Evolutionary conservation across 2,113 vertebrate genomes (phyloP), one percentile per base, ranked within the genome.

Genomic region (Pica pica): DNA sequence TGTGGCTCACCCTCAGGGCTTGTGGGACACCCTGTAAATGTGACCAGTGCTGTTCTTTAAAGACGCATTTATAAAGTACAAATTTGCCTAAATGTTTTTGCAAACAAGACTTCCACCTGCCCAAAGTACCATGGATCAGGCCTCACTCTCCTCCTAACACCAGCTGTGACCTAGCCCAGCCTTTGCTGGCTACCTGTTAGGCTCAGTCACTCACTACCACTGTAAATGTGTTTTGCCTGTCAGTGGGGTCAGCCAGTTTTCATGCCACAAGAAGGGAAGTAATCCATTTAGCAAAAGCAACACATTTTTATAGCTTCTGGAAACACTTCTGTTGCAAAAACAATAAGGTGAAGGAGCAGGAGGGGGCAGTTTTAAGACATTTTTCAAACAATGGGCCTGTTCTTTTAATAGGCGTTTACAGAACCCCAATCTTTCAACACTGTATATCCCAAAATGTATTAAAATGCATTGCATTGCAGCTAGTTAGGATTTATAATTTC

Each of bases 271-370:
- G 74, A 63, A 55, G 35, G 75, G 82, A 95, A 95, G 67, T 37
- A 95, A 90, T 86, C 57, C 15, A 83, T 85, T 94, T 85, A 50
- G 77, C 53, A 59, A 94, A 91, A 88, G 24, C 8, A 16, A 65
- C 18, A 13, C 23, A 11, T 70, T 85, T 96, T 90, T 85, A 77
- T 31, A 55, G 86, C 47, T 92, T 88, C 71, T 93, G 75, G 85
- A 95, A 88, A 83, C 67, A 85, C 74, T 96, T 95, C 70, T 65
- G 81, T 61, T 77, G 63, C 82, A 88, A 74, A 91, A 96, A 77
- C 78, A 86, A 63, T 41, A 17, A 78, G 64, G 59, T 70, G 68
- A 90, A 87, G 42, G 84, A 87, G 64, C 67, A 91, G 64, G 52
- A 91, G 42, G 12, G n/a, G 33, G 33, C 31, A 93, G 41, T 47